phyloP scores from a whole-genome alignment of 2,888 invertebrate species.

The Tetranychus piercei region DNA sequence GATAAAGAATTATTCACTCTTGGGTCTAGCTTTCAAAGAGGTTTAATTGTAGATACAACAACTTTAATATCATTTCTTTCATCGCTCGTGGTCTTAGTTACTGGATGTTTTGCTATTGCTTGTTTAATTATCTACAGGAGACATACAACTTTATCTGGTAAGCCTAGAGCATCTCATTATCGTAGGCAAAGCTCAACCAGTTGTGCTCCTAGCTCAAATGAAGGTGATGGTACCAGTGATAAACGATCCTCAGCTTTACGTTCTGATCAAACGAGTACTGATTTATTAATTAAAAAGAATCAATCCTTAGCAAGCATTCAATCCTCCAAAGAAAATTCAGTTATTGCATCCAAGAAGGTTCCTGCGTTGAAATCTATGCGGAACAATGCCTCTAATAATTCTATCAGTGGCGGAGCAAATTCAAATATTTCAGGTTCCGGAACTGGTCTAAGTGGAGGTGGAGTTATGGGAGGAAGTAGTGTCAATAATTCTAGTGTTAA shows the following conservation, averaged over 20 bases:
- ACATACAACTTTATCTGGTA: slow-evolving; percentile 9
- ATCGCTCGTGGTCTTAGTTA: slow-evolving; percentile 26
- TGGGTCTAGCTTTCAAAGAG: not conserved
- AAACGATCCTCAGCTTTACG: not conserved
- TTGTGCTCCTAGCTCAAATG: slow-evolving; percentile 5
- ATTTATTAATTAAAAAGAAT: slow-evolving; percentile 3
- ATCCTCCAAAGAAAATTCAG: not conserved
- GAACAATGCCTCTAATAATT: not conserved
- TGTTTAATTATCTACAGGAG: slow-evolving; percentile 26
- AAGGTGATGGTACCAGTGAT: not conserved
- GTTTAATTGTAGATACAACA: slow-evolving; percentile 24
- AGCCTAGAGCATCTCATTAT: slow-evolving; percentile 1
- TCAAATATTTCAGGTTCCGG: not conserved
- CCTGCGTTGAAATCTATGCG: not conserved
- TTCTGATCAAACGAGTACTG: not conserved
- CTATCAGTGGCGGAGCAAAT: not conserved
- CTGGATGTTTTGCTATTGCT: slow-evolving; percentile 26
- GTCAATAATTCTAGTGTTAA: not conserved
- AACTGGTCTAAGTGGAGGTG: not conserved
- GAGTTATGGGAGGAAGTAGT: not conserved
- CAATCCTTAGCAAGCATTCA: slow-evolving; percentile 10
- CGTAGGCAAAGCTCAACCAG: not conserved
- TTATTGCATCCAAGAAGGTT: not conserved
- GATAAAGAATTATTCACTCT: not conserved
- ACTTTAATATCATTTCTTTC: slow-evolving; percentile 26